Conservation (phyloP, 2,888 invertebrate species). For the Drosophila kambysellisi region DNA sequence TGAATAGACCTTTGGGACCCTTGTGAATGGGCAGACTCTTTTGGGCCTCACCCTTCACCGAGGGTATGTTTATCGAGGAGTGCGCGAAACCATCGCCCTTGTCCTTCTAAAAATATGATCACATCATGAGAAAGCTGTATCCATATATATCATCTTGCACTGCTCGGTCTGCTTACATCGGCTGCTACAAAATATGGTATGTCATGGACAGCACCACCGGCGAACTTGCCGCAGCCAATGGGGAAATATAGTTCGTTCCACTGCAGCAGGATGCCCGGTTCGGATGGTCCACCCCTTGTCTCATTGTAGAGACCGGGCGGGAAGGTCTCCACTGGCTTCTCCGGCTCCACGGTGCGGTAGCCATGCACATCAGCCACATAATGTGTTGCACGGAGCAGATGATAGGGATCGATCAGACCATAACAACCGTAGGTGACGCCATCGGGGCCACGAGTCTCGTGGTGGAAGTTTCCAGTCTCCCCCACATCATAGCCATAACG, state of each 20-base stretch:
- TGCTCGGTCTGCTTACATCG: constrained; percentile 69
- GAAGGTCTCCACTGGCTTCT: constrained; percentile 88
- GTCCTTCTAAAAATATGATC: constrained; percentile 58
- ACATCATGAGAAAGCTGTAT: constrained; percentile 10
- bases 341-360: constrained; percentile 90
- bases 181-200: constrained; percentile 69
- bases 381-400: constrained; percentile 89
- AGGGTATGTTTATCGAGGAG: constrained; percentile 29
- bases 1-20: constrained; percentile 70
- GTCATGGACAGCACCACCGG: constrained; percentile 83
- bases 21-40: constrained; percentile 70
- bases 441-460: constrained; percentile 91
- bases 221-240: constrained; percentile 88
- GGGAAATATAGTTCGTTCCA: constrained; percentile 91
- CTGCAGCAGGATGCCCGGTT: constrained; percentile 87
- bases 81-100: constrained; percentile 28
- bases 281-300: constrained; percentile 72
- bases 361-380: constrained; percentile 92
- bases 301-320: constrained; percentile 72
- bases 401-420: constrained; percentile 90
- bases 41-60: constrained; percentile 65
- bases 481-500: constrained; percentile 92
- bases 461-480: constrained; percentile 91
- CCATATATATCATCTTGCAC: neutral
- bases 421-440: constrained; percentile 93